Evolutionary conservation across 2,797 vertebrate genomes (phyloP).

Genomic region (Hephaestus fuliginosus): DNA sequence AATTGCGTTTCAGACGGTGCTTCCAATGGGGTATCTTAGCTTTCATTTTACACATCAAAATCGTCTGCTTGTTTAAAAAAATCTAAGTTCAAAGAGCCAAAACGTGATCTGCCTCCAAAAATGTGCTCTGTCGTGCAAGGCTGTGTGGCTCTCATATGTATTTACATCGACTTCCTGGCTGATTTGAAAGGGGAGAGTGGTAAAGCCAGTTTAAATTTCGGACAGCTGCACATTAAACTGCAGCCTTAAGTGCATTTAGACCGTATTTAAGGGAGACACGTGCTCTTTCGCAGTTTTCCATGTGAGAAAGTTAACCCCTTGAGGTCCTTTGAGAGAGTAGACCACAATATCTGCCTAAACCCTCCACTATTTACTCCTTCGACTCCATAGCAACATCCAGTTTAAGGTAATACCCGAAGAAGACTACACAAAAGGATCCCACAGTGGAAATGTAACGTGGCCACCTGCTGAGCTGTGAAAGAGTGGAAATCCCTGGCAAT

Average conservation of each 20-base stretch:
- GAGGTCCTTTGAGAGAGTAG: slow-evolving; percentile 20
- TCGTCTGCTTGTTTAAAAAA: slow-evolving; percentile 16
- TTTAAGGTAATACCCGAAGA: slow-evolving; percentile 14
- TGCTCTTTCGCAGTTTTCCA: slow-evolving; percentile 23
- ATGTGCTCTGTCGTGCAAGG: slow-evolving; percentile 35
- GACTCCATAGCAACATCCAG: slow-evolving; percentile 49
- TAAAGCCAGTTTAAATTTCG: slow-evolving; percentile 46
- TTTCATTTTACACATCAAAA: slow-evolving; percentile 38
- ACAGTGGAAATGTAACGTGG: slow-evolving; percentile 36
- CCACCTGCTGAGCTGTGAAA: slow-evolving; percentile 81
- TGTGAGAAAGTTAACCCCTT: slow-evolving; percentile 41
- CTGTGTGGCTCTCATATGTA: slow-evolving; percentile 35
- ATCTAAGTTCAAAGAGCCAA: slow-evolving; percentile 48
- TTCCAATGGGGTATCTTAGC: slow-evolving; percentile 30
- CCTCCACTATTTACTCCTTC: slow-evolving; percentile 39
- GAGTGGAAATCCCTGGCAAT: slow-evolving; percentile 93
- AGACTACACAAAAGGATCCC: slow-evolving; percentile 29
- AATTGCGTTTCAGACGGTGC: slow-evolving; percentile 22
- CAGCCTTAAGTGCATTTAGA: slow-evolving; percentile 26
- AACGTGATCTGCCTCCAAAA: slow-evolving; percentile 59
- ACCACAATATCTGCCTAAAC: slow-evolving; percentile 23
- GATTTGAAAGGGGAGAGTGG: slow-evolving; percentile 34
- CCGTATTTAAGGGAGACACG: slow-evolving; percentile 12
- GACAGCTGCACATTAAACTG: slow-evolving; percentile 54
- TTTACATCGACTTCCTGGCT: slow-evolving; percentile 50